These are phyloP conservation scores for Liasis olivaceus DNA, from an alignment of 2,797 vertebrate genomes.

Conservation along the genomic window DNA sequence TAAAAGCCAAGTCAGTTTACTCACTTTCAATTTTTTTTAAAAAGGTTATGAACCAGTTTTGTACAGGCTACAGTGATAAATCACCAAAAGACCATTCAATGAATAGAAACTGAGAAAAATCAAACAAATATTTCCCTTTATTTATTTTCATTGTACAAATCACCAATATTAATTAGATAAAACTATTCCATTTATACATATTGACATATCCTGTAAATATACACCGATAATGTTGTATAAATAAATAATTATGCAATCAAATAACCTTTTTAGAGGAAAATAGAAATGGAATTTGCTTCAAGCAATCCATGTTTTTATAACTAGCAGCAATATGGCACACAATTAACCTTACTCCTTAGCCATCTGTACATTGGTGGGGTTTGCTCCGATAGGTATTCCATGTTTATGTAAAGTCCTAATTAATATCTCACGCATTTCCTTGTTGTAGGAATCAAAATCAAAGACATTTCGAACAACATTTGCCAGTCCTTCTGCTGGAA, in stretches of 20 bases:
- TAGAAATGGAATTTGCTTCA: constrained; percentile 43
- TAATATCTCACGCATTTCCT: constrained; percentile 87
- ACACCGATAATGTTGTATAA: not conserved
- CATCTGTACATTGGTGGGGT: constrained; percentile 86
- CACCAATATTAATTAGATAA: constrained; percentile 54
- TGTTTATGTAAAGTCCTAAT: constrained; percentile 90
- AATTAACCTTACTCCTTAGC: constrained; percentile 95
- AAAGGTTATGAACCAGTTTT: not conserved
- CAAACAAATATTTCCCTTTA: constrained; percentile 98
- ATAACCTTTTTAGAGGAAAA: constrained; percentile 37
- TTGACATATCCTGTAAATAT: not conserved
- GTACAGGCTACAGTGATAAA: constrained; percentile 20
- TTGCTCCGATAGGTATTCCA: constrained; percentile 95
- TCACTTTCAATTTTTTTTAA: not conserved
- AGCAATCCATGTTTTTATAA: constrained; percentile 50
- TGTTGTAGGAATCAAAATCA: constrained; percentile 99
- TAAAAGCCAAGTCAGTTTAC: constrained; percentile 13
- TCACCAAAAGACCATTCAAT: constrained; percentile 59
- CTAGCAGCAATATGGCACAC: constrained; percentile 54
- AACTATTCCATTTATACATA: constrained; percentile 52
- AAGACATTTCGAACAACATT: constrained; percentile 95
- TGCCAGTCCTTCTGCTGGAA: constrained; percentile 91
- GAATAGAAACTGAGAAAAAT: constrained; percentile 77
- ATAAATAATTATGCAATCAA: not conserved
- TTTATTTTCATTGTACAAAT: constrained; percentile 76